phyloP scores from a whole-genome alignment of 2,797 vertebrate species.

The Onychomys torridus region DNA sequence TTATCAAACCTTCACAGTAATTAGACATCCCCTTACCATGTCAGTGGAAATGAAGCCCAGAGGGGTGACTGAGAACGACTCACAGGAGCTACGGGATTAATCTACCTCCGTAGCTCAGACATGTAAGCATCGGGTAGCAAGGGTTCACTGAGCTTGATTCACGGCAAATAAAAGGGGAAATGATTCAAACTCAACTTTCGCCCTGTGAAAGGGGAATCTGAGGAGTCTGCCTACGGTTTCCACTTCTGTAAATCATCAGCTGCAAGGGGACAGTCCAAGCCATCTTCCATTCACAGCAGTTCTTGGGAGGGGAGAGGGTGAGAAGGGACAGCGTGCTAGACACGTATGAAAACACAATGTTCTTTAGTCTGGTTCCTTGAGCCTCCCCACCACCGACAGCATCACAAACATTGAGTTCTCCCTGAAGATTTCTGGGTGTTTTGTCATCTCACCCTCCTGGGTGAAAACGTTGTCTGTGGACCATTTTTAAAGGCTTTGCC shows the following conservation, averaged over 20 bases:
- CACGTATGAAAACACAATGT: background rate
- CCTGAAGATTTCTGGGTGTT: background rate
- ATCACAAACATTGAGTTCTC: background rate
- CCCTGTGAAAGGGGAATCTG: background rate
- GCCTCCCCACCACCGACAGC: background rate
- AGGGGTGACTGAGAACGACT: background rate
- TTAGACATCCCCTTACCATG: background rate
- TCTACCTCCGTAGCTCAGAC: background rate
- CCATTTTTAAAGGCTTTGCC: background rate
- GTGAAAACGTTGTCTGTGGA: background rate
- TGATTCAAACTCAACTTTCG: background rate
- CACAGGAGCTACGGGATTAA: background rate
- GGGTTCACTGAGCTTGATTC: background rate
- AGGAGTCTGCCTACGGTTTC: background rate
- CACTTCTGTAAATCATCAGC: background rate
- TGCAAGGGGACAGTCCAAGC: background rate
- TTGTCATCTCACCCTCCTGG: background rate
- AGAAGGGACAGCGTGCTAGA: background rate
- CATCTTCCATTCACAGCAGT: background rate
- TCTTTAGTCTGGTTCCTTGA: fast-evolving
- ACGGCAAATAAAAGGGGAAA: background rate
- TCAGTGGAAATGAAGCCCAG: background rate
- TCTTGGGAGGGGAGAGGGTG: background rate
- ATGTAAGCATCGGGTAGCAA: background rate
- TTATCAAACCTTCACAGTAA: background rate